Percentiles rank a stretch among this genome's conserved stretches.
These are phyloP conservation scores for Pollenia griseotomentosa DNA, from an alignment of 2,888 invertebrate genomes.

Conservation along the genomic window DNA sequence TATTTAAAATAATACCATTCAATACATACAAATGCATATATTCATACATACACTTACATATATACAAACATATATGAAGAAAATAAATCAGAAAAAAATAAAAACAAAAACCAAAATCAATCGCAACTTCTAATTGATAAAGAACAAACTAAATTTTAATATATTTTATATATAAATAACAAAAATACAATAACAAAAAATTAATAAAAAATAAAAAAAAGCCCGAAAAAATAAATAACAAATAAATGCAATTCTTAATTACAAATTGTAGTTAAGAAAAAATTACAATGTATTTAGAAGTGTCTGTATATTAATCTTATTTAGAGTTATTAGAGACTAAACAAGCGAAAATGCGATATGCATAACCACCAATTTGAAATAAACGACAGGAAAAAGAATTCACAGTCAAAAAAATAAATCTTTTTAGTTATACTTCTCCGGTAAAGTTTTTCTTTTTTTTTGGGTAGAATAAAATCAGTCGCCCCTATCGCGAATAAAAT, in stretches of 20 bases:
- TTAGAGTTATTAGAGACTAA: neutral
- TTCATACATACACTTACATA: conserved; percentile 14
- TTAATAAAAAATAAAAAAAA: conserved; percentile 28
- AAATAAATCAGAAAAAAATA: conserved; percentile 38
- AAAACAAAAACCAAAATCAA: conserved; percentile 54
- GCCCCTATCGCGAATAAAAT: too few species aligned
- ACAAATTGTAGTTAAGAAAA: conserved; percentile 52
- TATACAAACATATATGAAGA: conserved; percentile 21
- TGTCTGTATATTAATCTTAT: neutral
- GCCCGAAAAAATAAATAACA: conserved; percentile 49
- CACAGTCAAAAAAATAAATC: too few species aligned
- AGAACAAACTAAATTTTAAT: conserved; percentile 68
- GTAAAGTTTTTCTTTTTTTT: too few species aligned
- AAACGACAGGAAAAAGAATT: too few species aligned
- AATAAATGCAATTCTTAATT: conserved; percentile 64
- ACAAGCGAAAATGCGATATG: neutral
- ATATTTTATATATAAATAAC: conserved; percentile 72
- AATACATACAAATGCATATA: conserved; percentile 19
- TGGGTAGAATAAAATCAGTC: too few species aligned
- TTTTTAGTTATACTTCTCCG: too few species aligned
- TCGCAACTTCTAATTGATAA: conserved; percentile 59
- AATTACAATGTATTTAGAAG: conserved; percentile 17
- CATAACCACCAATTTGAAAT: neutral
- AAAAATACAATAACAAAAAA: conserved; percentile 40
- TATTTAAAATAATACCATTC: conserved; percentile 18